Evolutionary conservation across 2,797 vertebrate genomes (phyloP).

Genomic region (Sebastes umbrosus): DNA sequence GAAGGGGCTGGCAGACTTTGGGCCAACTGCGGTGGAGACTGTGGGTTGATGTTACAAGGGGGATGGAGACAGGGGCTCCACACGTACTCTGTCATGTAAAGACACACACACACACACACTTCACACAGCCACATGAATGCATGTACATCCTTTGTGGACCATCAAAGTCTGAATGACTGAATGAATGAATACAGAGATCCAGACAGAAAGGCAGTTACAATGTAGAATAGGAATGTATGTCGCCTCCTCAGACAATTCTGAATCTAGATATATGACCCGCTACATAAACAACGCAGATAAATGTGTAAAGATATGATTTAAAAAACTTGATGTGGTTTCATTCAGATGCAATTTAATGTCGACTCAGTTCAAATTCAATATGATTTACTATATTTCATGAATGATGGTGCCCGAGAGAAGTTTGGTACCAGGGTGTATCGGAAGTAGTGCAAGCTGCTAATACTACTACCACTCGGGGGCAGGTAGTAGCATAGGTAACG

Average conservation of each 20-base stretch:
- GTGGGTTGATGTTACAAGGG: slow-evolving; percentile 59
- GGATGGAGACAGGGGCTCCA: slow-evolving; percentile 61
- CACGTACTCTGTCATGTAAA: slow-evolving; percentile 50
- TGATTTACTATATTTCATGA: background rate
- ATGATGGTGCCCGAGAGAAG: background rate
- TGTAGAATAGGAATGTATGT: background rate
- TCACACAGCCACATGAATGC: slow-evolving; percentile 35
- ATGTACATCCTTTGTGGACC: background rate
- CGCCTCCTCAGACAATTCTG: background rate
- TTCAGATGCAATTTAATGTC: background rate
- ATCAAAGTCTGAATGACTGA: slow-evolving; percentile 2
- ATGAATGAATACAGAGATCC: background rate
- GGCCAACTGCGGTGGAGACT: slow-evolving; percentile 67
- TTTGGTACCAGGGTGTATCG: no score
- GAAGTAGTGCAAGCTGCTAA: background rate
- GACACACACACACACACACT: slow-evolving; percentile 18
- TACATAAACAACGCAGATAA: background rate
- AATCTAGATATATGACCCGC: background rate
- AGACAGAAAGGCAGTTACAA: background rate
- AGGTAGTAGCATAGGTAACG: no score
- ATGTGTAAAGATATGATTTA: background rate
- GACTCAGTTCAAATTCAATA: no score
- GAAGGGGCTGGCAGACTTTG: slow-evolving; percentile 51
- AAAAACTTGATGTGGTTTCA: background rate
- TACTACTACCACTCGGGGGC: background rate